phyloP scores from a whole-genome alignment of 1,140 invertebrate genomes.

The Vollenhovia emeryi region DNA sequence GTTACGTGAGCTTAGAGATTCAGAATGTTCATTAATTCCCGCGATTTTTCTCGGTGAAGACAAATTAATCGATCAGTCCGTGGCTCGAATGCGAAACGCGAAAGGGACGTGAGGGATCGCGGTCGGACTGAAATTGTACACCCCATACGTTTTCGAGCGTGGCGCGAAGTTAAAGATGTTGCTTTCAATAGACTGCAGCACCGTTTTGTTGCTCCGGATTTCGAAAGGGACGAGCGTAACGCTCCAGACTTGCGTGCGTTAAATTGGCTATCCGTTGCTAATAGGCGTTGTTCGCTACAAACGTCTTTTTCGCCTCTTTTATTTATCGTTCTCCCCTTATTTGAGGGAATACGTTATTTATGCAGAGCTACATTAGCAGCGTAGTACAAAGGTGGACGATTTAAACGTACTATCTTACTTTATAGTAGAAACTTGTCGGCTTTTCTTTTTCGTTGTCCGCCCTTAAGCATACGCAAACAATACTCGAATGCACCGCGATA shows the following conservation, averaged over 20 bases:
- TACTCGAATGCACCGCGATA: not conserved
- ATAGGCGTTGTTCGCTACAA: constrained; percentile 48
- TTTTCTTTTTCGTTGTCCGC: too few species aligned
- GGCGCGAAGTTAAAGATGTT: constrained; percentile 20
- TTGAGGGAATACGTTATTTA: constrained; percentile 39
- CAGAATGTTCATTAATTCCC: not conserved
- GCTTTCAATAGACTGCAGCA: constrained; percentile 30
- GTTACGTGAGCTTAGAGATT: not conserved
- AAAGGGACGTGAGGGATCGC: not conserved
- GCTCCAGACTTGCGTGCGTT: constrained; percentile 55
- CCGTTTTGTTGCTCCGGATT: constrained; percentile 29
- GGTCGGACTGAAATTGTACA: constrained; percentile 10
- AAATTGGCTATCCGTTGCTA: constrained; percentile 51
- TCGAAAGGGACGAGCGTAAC: constrained; percentile 30
- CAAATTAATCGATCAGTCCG: not conserved
- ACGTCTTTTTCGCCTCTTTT: constrained; percentile 18
- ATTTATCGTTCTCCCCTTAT: constrained; percentile 25
- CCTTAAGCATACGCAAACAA: not conserved
- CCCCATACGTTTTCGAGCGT: constrained; percentile 2
- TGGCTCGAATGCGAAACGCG: not conserved
- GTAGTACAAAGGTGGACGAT: not conserved
- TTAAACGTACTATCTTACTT: constrained; percentile 5
- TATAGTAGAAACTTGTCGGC: not conserved
- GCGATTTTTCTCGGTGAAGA: not conserved
- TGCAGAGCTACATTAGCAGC: not conserved